Percentiles rank a stretch among this genome's conserved stretches.
phyloP scores from a whole-genome alignment of 2,797 vertebrate species.

The Vespertilio murinus region DNA sequence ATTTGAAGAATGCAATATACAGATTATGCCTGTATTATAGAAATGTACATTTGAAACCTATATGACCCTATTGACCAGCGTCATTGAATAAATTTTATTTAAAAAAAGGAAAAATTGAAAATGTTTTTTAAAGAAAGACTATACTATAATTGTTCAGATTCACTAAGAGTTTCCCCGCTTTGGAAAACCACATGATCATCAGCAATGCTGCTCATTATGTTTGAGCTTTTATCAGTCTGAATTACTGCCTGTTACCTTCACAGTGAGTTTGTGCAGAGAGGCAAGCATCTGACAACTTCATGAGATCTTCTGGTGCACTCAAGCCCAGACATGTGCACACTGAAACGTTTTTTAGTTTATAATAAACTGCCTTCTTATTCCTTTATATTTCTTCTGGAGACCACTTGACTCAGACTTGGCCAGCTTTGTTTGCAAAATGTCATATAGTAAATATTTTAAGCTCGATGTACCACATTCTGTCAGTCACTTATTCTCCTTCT shows the following conservation, averaged over 20 bases:
- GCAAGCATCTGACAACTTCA: neutral
- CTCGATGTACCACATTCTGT: neutral
- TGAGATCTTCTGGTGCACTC: neutral
- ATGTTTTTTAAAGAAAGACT: neutral
- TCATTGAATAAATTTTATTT: neutral
- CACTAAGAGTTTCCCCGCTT: neutral
- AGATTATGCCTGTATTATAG: neutral
- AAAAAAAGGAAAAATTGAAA: neutral
- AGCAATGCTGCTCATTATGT: neutral
- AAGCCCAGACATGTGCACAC: neutral
- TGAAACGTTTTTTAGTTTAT: neutral
- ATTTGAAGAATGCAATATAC: neutral
- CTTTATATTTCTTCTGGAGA: neutral
- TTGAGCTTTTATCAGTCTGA: neutral
- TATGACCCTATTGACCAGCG: neutral
- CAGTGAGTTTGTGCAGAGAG: neutral
- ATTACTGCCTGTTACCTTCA: neutral
- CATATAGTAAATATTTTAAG: neutral
- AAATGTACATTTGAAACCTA: neutral
- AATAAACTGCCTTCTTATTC: neutral
- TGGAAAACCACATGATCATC: neutral
- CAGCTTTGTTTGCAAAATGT: neutral
- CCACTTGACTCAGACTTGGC: neutral
- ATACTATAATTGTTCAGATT: neutral
- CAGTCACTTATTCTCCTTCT: neutral